Evolutionary conservation across 2,113 vertebrate species (phyloP).

Genomic region (Hyperoodon ampullatus): DNA sequence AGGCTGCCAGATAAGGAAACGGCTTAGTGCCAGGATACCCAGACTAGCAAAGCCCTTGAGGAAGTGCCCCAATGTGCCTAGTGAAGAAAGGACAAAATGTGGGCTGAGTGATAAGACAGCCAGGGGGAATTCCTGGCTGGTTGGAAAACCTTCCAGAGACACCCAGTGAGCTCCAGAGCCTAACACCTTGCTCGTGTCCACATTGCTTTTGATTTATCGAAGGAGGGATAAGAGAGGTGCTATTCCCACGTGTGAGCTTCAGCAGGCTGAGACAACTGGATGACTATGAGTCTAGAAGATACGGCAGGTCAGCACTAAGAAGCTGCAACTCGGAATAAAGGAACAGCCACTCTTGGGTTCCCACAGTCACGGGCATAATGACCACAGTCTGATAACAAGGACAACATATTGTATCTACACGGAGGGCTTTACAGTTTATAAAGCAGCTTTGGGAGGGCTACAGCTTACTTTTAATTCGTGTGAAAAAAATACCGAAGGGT

Average conservation of each 20-base stretch:
- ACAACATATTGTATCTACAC: neutral
- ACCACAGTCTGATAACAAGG: neutral
- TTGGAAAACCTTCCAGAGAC: neutral
- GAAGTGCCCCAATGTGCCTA: neutral
- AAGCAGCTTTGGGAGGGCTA: neutral
- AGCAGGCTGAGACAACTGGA: neutral
- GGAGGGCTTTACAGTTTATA: neutral
- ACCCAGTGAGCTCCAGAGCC: neutral
- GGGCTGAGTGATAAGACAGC: neutral
- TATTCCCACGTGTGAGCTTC: neutral
- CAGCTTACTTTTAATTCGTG: neutral
- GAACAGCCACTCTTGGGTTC: neutral
- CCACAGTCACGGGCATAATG: neutral
- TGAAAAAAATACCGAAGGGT: neutral
- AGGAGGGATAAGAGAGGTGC: neutral
- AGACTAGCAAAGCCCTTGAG: neutral
- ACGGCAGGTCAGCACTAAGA: neutral
- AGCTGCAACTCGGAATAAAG: neutral
- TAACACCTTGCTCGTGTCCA: rapidly evolving
- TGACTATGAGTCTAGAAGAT: neutral
- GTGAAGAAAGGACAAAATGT: neutral
- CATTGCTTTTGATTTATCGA: neutral
- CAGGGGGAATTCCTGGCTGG: neutral
- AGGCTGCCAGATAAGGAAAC: neutral
- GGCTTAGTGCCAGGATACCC: neutral